These are phyloP conservation scores for Gymnocheta viridis DNA, from an alignment of 2,888 invertebrate species.

Conservation along the genomic window DNA sequence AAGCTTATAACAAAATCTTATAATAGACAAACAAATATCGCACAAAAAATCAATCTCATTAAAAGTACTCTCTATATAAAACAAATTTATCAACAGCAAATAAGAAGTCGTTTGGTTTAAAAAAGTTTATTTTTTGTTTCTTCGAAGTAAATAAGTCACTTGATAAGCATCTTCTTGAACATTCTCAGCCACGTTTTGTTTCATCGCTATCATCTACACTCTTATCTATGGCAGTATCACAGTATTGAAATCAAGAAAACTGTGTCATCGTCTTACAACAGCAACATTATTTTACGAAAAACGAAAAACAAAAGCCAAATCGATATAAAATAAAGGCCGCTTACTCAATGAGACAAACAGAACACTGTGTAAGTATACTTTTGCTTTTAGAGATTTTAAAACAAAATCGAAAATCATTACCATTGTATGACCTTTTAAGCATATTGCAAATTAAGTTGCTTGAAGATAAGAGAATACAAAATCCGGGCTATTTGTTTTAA, in stretches of 20 bases:
- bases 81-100: conserved; percentile 30
- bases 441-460: conserved; percentile 25
- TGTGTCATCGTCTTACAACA: not conserved
- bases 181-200: not conserved
- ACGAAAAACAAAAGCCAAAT: not conserved
- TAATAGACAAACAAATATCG: not conserved
- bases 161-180: conserved; percentile 36
- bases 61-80: not conserved
- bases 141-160: conserved; percentile 45
- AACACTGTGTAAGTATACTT: not conserved
- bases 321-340: conserved; percentile 18
- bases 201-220: not conserved
- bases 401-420: not conserved
- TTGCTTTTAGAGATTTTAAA: not conserved
- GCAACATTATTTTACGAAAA: not conserved
- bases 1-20: not conserved
- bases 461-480: conserved; percentile 40
- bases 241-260: conserved; percentile 10
- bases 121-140: not conserved
- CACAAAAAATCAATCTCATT: conserved; percentile 38
- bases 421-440: conserved; percentile 36
- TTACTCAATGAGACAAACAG: conserved; percentile 39
- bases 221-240: not conserved
- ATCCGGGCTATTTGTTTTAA: conserved; percentile 33
- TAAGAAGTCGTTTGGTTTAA: conserved; percentile 38